Conservation (phyloP, 2,888 invertebrate species). For the Rambutsinella grinnellia region DNA sequence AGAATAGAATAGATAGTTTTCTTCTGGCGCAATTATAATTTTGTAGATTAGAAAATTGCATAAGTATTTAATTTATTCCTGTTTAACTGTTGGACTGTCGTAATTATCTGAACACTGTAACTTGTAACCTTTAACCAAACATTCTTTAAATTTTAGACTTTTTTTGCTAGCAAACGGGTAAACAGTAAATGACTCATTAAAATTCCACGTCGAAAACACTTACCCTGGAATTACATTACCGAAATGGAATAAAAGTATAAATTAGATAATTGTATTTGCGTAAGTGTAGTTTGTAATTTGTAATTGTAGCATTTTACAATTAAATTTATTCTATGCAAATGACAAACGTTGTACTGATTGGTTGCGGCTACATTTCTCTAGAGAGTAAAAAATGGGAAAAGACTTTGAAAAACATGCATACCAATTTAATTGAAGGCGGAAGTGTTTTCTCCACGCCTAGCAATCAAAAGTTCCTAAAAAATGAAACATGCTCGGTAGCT, state of each 20-base stretch:
- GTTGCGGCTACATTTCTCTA: constrained; percentile 46
- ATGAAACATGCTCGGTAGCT: constrained; percentile 46
- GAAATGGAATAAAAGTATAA: background rate
- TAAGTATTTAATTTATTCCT: too few species aligned
- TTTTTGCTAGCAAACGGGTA: background rate
- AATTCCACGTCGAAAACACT: constrained; percentile 27
- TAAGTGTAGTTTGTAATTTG: background rate
- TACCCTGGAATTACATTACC: constrained; percentile 18
- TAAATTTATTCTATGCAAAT: background rate
- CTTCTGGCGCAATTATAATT: too few species aligned
- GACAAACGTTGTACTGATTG: constrained; percentile 5
- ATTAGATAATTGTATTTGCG: background rate
- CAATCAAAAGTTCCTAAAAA: constrained; percentile 58
- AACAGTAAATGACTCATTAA: background rate
- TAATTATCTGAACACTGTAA: too few species aligned
- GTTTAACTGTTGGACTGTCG: too few species aligned
- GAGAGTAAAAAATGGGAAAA: constrained; percentile 25
- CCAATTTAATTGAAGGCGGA: constrained; percentile 37
- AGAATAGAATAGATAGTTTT: too few species aligned
- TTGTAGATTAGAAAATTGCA: too few species aligned
- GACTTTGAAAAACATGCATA: constrained; percentile 50
- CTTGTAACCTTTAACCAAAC: background rate
- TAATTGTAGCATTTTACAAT: background rate
- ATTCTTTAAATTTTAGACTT: background rate
- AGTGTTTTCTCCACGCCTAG: constrained; percentile 50